Conservation (phyloP, 35 echinoderm and acorn worm genomes). For the Antedon bifida region DNA sequence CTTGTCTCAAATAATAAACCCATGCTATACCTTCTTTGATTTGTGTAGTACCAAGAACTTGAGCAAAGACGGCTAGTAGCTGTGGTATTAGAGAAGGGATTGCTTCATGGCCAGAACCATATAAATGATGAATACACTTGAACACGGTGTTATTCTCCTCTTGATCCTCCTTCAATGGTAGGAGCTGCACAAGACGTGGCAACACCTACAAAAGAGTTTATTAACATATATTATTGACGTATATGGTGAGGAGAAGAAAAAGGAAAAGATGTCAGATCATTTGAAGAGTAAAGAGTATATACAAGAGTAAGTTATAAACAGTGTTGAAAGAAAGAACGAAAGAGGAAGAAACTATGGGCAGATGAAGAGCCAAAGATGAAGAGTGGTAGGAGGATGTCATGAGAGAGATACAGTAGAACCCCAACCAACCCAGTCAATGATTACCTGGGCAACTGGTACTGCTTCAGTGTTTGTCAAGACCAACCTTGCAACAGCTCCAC, state of each 20-base stretch:
- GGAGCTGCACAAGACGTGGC: constrained; percentile 58
- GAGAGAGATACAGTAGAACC: no score
- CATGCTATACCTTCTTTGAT: constrained; percentile 32
- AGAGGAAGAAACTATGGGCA: no score
- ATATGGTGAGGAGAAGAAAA: neutral
- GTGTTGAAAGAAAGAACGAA: neutral
- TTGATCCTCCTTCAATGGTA: constrained; percentile 65
- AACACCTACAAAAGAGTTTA: constrained; percentile 49
- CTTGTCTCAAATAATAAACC: no score
- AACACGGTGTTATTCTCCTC: constrained; percentile 88
- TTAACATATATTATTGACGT: no score
- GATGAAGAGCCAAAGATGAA: no score
- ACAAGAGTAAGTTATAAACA: neutral
- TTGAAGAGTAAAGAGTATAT: neutral
- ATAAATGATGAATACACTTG: constrained; percentile 47
- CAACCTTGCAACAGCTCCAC: constrained; percentile 70
- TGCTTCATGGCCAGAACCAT: constrained; percentile 26
- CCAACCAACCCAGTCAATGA: no score
- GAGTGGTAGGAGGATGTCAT: no score
- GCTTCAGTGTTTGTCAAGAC: constrained; percentile 56
- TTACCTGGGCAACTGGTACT: constrained; percentile 78
- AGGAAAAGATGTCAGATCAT: neutral
- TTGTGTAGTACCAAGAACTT: constrained; percentile 33
- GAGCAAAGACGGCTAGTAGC: constrained; percentile 39
- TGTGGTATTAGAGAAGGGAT: constrained; percentile 37